Conservation (phyloP, 2,113 vertebrate species). For the Nothocercus nigrocapillus region DNA sequence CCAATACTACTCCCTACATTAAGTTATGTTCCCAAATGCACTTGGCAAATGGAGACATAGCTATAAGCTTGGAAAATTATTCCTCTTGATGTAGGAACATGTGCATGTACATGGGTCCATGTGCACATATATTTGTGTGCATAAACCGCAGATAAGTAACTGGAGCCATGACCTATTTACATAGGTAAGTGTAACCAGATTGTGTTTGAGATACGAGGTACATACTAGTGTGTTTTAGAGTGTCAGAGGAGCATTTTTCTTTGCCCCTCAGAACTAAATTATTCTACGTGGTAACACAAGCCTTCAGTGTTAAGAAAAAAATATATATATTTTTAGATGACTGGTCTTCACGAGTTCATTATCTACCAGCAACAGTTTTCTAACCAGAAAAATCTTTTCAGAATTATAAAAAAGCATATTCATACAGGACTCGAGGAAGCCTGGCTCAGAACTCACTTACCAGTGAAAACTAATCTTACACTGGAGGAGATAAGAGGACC, state of each 20-base stretch:
- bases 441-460: constrained; percentile 6
- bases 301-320: not conserved
- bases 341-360: not conserved
- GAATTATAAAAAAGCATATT: not conserved
- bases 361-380: not conserved
- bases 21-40: not conserved
- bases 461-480: not conserved
- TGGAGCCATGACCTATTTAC: not conserved
- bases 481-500: constrained; percentile 5
- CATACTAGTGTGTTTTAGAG: not conserved
- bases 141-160: not conserved
- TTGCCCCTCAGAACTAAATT: not conserved
- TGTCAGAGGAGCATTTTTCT: not conserved
- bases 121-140: not conserved
- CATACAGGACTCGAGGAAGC: not conserved
- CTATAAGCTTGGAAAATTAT: not conserved
- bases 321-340: not conserved
- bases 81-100: not conserved
- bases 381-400: not conserved
- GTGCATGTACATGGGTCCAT: not conserved
- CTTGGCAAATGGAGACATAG: not conserved
- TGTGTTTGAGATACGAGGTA: not conserved
- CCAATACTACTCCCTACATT: fast-evolving
- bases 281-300: not conserved
- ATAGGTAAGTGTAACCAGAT: not conserved